Evolutionary conservation across 2,888 invertebrate species (phyloP).

Genomic region (Ecliptopera silaceata): DNA sequence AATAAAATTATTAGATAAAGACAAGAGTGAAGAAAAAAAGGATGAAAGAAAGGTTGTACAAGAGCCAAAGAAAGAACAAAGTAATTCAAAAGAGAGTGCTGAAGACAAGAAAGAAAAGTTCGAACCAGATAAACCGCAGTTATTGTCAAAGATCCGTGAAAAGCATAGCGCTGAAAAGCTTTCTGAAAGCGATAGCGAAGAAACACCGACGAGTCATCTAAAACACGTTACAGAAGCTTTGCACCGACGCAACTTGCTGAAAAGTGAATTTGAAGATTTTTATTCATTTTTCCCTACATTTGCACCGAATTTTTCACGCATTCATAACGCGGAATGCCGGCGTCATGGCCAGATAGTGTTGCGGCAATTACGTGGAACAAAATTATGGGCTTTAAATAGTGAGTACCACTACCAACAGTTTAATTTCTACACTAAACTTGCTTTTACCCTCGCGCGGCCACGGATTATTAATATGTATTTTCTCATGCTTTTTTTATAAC

Average conservation of each 20-base stretch:
- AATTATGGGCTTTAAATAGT: constrained; percentile 89
- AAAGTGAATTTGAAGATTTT: constrained; percentile 84
- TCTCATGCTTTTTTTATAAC: not conserved
- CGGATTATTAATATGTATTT: not conserved
- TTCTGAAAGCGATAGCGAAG: constrained; percentile 39
- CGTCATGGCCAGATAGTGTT: constrained; percentile 87
- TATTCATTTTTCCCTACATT: constrained; percentile 87
- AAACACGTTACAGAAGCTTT: constrained; percentile 69
- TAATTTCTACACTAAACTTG: constrained; percentile 16
- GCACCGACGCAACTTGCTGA: constrained; percentile 68
- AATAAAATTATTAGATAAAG: constrained; percentile 15
- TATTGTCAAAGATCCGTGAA: constrained; percentile 15
- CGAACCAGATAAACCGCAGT: constrained; percentile 33
- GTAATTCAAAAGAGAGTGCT: constrained; percentile 24
- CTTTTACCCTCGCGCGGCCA: constrained; percentile 13
- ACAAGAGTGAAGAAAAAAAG: constrained; percentile 31
- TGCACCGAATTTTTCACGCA: constrained; percentile 86
- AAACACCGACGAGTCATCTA: constrained; percentile 54
- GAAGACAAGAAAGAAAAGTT: constrained; percentile 27
- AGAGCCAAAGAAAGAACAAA: constrained; percentile 24
- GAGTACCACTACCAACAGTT: constrained; percentile 71
- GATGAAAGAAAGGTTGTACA: constrained; percentile 34
- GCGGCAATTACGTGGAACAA: constrained; percentile 86
- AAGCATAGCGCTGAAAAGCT: constrained; percentile 37
- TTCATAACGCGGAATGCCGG: constrained; percentile 85